A percentile compares a stretch with the other conserved stretches of the same genome.
Conservation (phyloP, 2,797 vertebrate genomes). For the Acanthurus tractus region DNA sequence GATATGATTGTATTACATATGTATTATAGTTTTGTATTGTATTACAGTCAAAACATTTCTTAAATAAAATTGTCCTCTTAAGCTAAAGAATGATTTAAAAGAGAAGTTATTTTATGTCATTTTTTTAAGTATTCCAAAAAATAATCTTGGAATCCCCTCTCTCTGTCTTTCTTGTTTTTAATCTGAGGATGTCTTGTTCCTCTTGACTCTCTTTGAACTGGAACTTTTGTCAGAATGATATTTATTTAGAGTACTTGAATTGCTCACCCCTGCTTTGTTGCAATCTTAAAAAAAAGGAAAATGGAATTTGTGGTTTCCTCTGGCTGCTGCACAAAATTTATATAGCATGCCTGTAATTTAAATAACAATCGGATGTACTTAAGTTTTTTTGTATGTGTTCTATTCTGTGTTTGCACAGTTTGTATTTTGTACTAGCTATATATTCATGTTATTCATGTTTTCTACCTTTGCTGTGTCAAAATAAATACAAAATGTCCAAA, state of each 20-base stretch:
- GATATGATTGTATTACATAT: background rate
- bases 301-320: background rate
- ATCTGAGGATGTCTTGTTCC: background rate
- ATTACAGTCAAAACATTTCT: background rate
- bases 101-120: too few species aligned
- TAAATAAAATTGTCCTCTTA: too few species aligned
- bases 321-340: conserved; percentile 2
- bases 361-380: background rate
- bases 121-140: too few species aligned
- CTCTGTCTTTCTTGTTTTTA: background rate
- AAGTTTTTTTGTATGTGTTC: conserved; percentile 29
- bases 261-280: background rate
- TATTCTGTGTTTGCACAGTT: conserved; percentile 21
- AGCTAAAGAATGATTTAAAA: too few species aligned
- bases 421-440: conserved; percentile 30
- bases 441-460: conserved; percentile 34
- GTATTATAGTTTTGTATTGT: too few species aligned
- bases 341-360: background rate
- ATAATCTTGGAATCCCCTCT: background rate
- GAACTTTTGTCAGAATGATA: background rate
- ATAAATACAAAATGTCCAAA: conserved; percentile 31
- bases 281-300: background rate
- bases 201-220: too few species aligned
- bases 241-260: background rate
- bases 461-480: conserved; percentile 31